These are phyloP conservation scores for Sapayoa aenigma DNA, from an alignment of 2,113 vertebrate genomes.

Conservation along the genomic window DNA sequence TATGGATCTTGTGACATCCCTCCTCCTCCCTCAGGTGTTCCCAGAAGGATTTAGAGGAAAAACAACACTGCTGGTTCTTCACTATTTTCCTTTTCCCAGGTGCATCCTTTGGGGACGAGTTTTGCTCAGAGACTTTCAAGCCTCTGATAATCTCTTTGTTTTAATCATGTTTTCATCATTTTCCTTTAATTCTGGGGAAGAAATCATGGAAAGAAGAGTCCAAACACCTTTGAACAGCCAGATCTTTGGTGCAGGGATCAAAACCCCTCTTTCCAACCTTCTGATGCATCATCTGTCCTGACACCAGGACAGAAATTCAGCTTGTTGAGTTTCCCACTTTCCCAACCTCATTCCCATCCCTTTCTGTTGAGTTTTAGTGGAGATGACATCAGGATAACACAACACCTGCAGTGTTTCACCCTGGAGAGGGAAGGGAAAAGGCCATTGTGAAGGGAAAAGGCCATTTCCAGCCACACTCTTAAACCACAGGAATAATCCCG, in stretches of 20 bases:
- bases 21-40: not conserved
- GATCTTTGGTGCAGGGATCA: not conserved
- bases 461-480: not conserved
- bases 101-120: not conserved
- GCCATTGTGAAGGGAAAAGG: not conserved
- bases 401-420: fast-evolving
- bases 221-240: not conserved
- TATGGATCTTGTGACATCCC: not conserved
- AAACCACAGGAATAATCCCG: not conserved
- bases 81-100: not conserved
- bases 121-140: not conserved
- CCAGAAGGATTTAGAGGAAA: not conserved
- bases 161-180: not conserved
- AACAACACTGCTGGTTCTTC: fast-evolving
- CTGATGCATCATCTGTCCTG: too few relatives aligned
- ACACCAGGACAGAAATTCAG: not conserved
- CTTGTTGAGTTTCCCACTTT: not conserved
- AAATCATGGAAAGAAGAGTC: not conserved
- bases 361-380: not conserved
- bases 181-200: not conserved
- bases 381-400: not conserved
- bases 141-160: not conserved
- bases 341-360: not conserved
- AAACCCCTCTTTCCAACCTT: not conserved
- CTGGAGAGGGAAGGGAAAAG: not conserved